These are phyloP conservation scores for Stigmatopora nigra DNA, from an alignment of 2,113 vertebrate genomes.

Conservation along the genomic window DNA sequence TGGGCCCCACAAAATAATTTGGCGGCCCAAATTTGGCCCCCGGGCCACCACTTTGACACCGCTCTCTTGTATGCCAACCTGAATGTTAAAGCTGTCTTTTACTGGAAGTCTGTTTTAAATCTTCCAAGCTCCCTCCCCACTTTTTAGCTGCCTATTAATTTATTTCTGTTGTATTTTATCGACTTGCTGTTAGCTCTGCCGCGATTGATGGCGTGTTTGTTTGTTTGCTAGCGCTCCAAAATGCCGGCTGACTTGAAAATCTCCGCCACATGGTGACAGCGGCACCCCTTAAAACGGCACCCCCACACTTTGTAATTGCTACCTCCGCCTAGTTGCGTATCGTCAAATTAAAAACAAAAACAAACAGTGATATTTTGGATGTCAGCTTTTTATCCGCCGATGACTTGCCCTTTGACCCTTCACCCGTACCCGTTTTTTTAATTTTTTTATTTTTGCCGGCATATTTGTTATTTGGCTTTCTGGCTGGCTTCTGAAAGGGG, in stretches of 20 bases:
- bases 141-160: conserved; percentile 22
- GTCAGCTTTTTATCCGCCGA: conserved; percentile 27
- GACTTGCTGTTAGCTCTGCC: conserved; percentile 51
- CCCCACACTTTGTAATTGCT: conserved; percentile 72
- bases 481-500: conserved; percentile 48
- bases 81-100: too few species aligned
- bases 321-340: conserved; percentile 62
- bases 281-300: conserved; percentile 63
- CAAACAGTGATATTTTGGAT: not conserved
- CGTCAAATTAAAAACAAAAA: not conserved
- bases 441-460: conserved; percentile 28
- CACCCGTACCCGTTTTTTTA: conserved; percentile 36
- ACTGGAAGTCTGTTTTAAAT: not conserved
- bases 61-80: too few species aligned
- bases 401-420: conserved; percentile 51
- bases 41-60: too few species aligned
- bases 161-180: conserved; percentile 26
- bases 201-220: conserved; percentile 68
- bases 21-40: too few species aligned
- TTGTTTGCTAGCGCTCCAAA: not conserved
- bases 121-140: conserved; percentile 11
- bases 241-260: conserved; percentile 52
- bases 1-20: too few species aligned
- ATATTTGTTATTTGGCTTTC: conserved; percentile 52
- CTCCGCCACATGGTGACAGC: conserved; percentile 46